These are phyloP conservation scores for Minunthozetes semirufus DNA, from an alignment of 2,888 invertebrate genomes.

Conservation along the genomic window DNA sequence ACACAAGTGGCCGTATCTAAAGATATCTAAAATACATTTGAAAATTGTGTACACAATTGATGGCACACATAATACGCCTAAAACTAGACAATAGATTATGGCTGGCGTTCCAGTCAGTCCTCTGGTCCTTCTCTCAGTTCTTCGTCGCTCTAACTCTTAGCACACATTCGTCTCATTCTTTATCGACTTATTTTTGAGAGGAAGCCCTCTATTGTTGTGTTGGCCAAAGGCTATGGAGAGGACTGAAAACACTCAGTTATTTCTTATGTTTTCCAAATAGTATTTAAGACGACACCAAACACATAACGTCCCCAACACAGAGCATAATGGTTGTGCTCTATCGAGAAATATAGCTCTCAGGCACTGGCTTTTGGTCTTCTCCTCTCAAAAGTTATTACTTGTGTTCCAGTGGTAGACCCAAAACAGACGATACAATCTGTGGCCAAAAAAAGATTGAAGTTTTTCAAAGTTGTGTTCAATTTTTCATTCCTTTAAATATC, in stretches of 20 bases:
- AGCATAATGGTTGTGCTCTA: conserved; percentile 1
- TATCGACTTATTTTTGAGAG: not conserved
- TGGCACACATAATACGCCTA: not conserved
- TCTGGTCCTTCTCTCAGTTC: not conserved
- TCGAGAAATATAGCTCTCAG: not conserved
- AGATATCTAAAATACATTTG: not conserved
- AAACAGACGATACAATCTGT: not conserved
- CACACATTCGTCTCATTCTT: conserved; percentile 2
- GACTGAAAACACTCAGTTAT: not conserved
- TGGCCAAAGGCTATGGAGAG: not conserved
- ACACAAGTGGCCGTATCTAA: not conserved
- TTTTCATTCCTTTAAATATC: not conserved
- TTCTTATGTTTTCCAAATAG: no score
- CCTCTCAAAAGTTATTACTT: not conserved
- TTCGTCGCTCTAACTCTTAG: not conserved
- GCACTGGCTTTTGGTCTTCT: not conserved
- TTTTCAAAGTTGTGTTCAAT: not conserved
- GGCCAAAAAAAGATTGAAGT: not conserved
- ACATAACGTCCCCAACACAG: not conserved
- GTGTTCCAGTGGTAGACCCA: not conserved
- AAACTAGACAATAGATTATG: no score
- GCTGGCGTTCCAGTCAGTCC: not conserved
- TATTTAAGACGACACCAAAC: not conserved
- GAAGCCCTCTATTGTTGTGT: not conserved
- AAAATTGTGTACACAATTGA: not conserved